Evolutionary conservation across 92 coral and sea anemone genomes (phyloP).

Genomic region (Palythoa heliodiscus): DNA sequence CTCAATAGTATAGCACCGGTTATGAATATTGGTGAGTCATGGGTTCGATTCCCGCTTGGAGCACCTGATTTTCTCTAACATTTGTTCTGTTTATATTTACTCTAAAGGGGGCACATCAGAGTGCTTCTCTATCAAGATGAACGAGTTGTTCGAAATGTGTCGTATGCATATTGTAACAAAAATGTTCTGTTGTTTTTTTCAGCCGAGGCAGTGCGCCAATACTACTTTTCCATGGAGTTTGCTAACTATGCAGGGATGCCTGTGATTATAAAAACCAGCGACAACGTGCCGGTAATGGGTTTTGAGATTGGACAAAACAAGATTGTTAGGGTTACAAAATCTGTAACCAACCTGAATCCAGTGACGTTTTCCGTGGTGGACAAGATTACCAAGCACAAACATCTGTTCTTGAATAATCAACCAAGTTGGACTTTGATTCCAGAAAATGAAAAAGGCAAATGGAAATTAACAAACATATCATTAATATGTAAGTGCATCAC

Average conservation of each 20-base stretch:
- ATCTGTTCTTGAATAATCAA: conserved; percentile 79
- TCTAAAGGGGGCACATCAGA: no score
- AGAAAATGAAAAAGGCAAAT: conserved; percentile 45
- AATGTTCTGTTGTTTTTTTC: neutral
- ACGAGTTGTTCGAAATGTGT: neutral
- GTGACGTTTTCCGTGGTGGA: conserved; percentile 69
- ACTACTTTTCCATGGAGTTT: conserved; percentile 67
- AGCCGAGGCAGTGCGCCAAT: conserved; percentile 63
- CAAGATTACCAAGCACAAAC: conserved; percentile 12
- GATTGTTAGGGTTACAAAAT: conserved; percentile 79
- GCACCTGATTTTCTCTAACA: no score
- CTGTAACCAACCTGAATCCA: conserved; percentile 63
- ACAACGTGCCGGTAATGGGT: conserved; percentile 63
- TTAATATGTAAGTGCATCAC: conserved; percentile 57
- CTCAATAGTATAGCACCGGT: no score
- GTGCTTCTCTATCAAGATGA: neutral
- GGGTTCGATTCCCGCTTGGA: no score
- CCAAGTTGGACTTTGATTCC: conserved; percentile 74
- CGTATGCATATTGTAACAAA: neutral
- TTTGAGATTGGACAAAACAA: conserved; percentile 58
- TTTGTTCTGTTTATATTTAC: no score
- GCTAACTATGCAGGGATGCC: conserved; percentile 75
- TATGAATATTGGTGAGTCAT: no score
- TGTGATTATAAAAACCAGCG: conserved; percentile 71
- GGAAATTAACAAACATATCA: conserved; percentile 61